Evolutionary conservation across 2,113 vertebrate genomes (phyloP).

Genomic region (Brachyhypopomus occidentalis): DNA sequence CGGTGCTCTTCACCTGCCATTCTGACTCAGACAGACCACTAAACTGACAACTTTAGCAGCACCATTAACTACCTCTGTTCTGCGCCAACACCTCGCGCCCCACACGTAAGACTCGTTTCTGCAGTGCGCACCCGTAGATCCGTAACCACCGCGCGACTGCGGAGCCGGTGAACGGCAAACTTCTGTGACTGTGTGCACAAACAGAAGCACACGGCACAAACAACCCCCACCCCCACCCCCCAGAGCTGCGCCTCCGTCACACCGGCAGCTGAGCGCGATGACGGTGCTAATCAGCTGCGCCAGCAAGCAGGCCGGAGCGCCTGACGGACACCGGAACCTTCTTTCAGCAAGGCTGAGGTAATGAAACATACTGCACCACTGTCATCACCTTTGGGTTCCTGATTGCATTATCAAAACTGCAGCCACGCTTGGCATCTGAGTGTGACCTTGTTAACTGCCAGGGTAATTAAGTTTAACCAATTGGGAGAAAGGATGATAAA

Average conservation of each 20-base stretch:
- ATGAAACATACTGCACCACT: conserved; percentile 89
- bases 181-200: no score
- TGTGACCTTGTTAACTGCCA: conserved; percentile 99
- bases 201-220: no score
- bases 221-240: no score
- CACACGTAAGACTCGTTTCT: no score
- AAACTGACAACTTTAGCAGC: no score
- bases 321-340: conserved; percentile 80
- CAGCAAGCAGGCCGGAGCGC: conserved; percentile 84
- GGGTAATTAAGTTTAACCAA: conserved; percentile 99
- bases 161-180: no score
- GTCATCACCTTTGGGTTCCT: conserved; percentile 98
- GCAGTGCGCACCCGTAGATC: no score
- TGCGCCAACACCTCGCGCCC: no score
- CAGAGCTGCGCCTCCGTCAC: no score
- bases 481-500: conserved; percentile 99
- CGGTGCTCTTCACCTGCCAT: neutral
- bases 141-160: no score
- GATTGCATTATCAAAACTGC: conserved; percentile 99
- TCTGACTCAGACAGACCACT: no score
- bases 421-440: conserved; percentile 97
- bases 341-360: conserved; percentile 83
- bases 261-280: conserved; percentile 69
- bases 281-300: conserved; percentile 78
- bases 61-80: no score